A percentile compares a stretch with the other conserved stretches of the same genome.
phyloP scores from a whole-genome alignment of 2,113 vertebrate genomes.

The Semnornis frantzii region DNA sequence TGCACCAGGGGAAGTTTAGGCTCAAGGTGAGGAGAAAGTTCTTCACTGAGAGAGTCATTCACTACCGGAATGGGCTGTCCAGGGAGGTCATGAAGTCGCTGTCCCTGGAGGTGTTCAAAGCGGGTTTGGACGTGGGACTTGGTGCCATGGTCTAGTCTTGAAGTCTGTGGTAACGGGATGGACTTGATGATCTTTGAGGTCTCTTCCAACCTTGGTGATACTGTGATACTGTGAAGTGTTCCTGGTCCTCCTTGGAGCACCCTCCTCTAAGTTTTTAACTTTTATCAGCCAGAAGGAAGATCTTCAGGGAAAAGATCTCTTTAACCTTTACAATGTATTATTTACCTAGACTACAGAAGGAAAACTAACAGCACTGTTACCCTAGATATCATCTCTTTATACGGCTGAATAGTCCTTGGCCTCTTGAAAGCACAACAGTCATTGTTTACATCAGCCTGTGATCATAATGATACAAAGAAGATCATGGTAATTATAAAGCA shows the following conservation, averaged over 20 bases:
- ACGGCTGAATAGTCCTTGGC: slow-evolving; percentile 23
- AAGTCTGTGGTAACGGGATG: too few species aligned
- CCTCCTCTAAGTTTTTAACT: neutral
- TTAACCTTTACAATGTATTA: neutral
- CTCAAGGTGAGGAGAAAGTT: too few species aligned
- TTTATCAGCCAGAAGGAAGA: neutral
- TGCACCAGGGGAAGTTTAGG: too few species aligned
- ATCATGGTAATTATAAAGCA: slow-evolving; percentile 62
- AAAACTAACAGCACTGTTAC: neutral
- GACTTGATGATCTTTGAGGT: too few species aligned
- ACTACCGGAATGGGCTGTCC: too few species aligned
- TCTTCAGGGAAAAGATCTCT: neutral
- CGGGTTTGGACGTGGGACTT: too few species aligned
- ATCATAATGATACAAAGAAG: slow-evolving; percentile 60
- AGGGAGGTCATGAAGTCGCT: too few species aligned
- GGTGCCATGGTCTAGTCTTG: too few species aligned
- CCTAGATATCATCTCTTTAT: neutral
- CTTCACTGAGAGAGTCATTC: too few species aligned
- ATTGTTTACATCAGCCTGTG: slow-evolving; percentile 53
- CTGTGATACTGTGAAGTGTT: too few species aligned
- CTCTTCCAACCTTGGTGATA: too few species aligned
- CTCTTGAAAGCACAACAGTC: slow-evolving; percentile 19
- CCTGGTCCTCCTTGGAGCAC: neutral
- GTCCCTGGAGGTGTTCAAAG: too few species aligned
- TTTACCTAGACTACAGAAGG: neutral